Base-by-base conservation (phyloP, 2,888 invertebrate genomes). In the Tinea trinotella region DNA sequence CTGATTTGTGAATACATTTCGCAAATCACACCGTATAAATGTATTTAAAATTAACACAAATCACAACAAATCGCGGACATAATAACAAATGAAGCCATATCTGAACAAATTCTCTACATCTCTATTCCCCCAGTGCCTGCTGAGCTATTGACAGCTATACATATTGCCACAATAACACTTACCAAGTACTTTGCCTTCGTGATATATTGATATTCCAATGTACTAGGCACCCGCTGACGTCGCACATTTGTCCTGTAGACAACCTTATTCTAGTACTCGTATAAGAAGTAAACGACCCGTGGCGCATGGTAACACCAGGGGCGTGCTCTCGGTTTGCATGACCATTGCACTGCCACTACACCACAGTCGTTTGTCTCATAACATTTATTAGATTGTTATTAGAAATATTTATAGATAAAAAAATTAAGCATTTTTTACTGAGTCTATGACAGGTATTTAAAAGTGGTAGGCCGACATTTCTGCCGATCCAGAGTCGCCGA, bases 81-180 rank as follows among this genome's bases (percentile, higher is more conserved):
- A 12, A 12, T 40, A 15, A 40, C 12, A 40, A 40, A 40, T 17
- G n/a, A 40, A 15, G 40, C 12, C 12, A n/a, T 40, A 12, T 18
- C 34, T 15, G 15, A 30, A 52, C 36, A 53, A 53, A 53, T 53
- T 34, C 18, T 36, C 35, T 12, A 19, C 36, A 36, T 36, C 13
- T 18, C 34, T 17, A 35, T 19, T n/a, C 15, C 22, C n/a, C 36
- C 35, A 15, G 6, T 36, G 7, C 53, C 34, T 18, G 53, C 53
- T 53, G 53, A 35, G 53, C 19, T 36, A 36, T 17, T 19, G 53
- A 53, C 18, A 53, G 17, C 10, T 34, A 6, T 17, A 53, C 53
- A 2, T 36, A 53, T 53, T 36, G 35, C 53, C 18, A 15, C 15
- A 40, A 53, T 22, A 20, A 18, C 15, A 44, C 30, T 40, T 40